These are phyloP conservation scores for Lasioglossum albipes DNA, from an alignment of 1,140 invertebrate species.

Conservation along the genomic window DNA sequence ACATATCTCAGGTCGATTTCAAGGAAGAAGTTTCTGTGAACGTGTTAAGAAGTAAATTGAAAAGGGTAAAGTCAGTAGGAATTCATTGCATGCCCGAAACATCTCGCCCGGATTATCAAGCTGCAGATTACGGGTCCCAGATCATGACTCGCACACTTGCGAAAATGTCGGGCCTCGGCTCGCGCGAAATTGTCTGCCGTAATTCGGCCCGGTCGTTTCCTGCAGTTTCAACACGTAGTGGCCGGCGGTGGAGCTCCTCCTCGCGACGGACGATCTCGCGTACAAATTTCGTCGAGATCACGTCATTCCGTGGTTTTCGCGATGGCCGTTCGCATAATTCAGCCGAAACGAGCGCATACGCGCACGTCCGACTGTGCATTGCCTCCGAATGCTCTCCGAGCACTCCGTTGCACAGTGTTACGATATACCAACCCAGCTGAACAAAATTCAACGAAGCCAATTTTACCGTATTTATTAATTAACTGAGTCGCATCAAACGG, in stretches of 20 bases:
- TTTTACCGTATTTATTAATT: too few relatives aligned
- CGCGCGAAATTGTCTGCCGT: not conserved
- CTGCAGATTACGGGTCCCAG: too few relatives aligned
- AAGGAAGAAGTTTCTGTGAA: too few relatives aligned
- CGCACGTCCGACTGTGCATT: conserved; percentile 24
- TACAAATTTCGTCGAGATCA: conserved; percentile 40
- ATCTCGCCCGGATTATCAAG: too few relatives aligned
- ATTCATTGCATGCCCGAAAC: not conserved
- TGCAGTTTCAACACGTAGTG: not conserved
- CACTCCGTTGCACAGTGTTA: too few relatives aligned
- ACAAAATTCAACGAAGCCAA: too few relatives aligned
- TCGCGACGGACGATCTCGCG: not conserved
- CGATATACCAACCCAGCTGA: too few relatives aligned
- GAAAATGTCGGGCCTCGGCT: not conserved
- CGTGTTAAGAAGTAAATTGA: too few relatives aligned
- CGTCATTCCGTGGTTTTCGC: conserved; percentile 44
- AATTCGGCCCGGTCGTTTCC: not conserved
- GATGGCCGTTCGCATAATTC: conserved; percentile 32
- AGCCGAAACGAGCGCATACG: conserved; percentile 44
- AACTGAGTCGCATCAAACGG: too few relatives aligned
- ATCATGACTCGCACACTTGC: too few relatives aligned
- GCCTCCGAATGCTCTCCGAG: conserved; percentile 25
- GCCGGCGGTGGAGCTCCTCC: conserved; percentile 4
- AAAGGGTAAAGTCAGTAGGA: not conserved
- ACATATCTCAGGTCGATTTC: too few relatives aligned